phyloP scores from a whole-genome alignment of 2,888 invertebrate species.

The Helicoverpa assulta region DNA sequence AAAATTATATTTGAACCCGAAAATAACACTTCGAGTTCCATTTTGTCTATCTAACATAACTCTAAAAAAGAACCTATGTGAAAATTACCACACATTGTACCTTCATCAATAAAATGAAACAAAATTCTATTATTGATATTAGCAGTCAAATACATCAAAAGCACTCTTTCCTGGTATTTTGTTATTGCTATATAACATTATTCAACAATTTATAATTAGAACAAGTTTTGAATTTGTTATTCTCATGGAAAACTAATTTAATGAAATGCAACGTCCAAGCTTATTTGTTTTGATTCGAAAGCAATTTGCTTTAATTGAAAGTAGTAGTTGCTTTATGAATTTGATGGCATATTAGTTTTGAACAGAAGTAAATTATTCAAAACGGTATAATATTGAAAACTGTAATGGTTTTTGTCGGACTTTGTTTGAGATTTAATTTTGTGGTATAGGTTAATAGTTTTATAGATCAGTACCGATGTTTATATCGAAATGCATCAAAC shows the following conservation, averaged over 20 bases:
- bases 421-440: background rate
- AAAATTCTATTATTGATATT: too few relatives aligned
- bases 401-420: background rate
- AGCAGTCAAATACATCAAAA: too few relatives aligned
- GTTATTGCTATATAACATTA: background rate
- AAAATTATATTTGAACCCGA: too few relatives aligned
- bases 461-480: too few relatives aligned
- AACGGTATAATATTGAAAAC: background rate
- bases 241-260: conserved; percentile 9
- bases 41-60: too few relatives aligned
- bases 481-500: too few relatives aligned
- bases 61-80: too few relatives aligned
- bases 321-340: conserved; percentile 11
- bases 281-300: conserved; percentile 56
- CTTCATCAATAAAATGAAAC: too few relatives aligned
- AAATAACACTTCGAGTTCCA: too few relatives aligned
- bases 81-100: too few relatives aligned
- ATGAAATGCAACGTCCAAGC: conserved; percentile 49
- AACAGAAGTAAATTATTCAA: conserved; percentile 3
- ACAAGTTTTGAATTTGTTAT: background rate
- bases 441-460: background rate
- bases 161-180: too few relatives aligned
- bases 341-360: conserved; percentile 1
- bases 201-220: background rate
- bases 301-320: conserved; percentile 49